Evolutionary conservation across 2,797 vertebrate genomes (phyloP).

Genomic region (Lithobates sylvaticus): DNA sequence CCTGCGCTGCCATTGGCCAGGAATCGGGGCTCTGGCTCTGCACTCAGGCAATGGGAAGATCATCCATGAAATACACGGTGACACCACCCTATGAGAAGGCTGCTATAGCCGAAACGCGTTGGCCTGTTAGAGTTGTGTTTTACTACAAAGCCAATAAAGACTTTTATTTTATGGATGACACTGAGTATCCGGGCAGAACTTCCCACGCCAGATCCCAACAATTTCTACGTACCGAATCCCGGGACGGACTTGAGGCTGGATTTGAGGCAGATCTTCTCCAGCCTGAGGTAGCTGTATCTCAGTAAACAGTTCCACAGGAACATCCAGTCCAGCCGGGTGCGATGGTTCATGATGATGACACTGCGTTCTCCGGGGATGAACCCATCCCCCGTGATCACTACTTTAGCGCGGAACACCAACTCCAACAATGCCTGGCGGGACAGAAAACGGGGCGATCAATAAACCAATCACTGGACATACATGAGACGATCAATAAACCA

Average conservation of each 20-base stretch:
- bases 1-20: too few species aligned
- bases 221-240: slow-evolving; percentile 89
- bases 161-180: too few species aligned
- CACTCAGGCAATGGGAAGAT: too few species aligned
- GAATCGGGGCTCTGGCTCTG: too few species aligned
- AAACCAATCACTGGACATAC: neutral
- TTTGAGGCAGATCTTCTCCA: slow-evolving; percentile 98
- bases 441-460: too few species aligned
- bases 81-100: too few species aligned
- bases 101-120: too few species aligned
- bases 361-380: slow-evolving; percentile 96
- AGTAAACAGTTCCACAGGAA: slow-evolving; percentile 98
- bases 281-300: slow-evolving; percentile 94
- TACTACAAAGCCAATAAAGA: too few species aligned
- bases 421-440: slow-evolving; percentile 91
- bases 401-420: slow-evolving; percentile 93
- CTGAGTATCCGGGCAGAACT: too few species aligned
- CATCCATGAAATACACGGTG: too few species aligned
- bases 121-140: too few species aligned
- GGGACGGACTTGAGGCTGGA: slow-evolving; percentile 92
- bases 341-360: slow-evolving; percentile 98
- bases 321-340: slow-evolving; percentile 98
- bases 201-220: too few species aligned
- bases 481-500: neutral
- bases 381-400: slow-evolving; percentile 95